Conservation (phyloP, 2,113 vertebrate genomes). For the Ailurus styani region DNA sequence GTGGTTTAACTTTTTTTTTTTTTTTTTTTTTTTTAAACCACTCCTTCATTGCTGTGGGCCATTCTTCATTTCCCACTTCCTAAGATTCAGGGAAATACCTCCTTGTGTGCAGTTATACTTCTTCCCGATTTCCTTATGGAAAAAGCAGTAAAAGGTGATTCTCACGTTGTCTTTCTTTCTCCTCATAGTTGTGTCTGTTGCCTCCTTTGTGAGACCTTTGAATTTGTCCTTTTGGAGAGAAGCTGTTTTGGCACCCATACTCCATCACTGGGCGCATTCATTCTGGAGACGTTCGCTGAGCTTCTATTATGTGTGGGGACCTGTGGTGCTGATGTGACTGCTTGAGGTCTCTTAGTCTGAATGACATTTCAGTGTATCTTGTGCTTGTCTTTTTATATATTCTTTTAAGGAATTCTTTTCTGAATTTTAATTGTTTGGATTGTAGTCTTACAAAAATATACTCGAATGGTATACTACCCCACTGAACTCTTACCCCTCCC, state of each 20-base stretch:
- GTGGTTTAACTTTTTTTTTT: not conserved
- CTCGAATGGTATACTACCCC: not conserved
- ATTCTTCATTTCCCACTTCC: not conserved
- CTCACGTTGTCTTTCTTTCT: not conserved
- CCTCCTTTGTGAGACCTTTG: not conserved
- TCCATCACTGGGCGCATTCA: not conserved
- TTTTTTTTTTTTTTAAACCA: not conserved
- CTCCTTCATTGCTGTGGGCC: not conserved
- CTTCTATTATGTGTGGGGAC: not conserved
- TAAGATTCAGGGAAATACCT: not conserved
- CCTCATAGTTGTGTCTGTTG: not conserved
- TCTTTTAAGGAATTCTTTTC: not conserved
- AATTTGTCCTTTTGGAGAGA: not conserved
- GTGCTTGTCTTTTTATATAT: not conserved
- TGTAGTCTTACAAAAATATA: not conserved
- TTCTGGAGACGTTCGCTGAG: not conserved
- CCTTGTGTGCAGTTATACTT: not conserved
- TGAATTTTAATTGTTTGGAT: slow-evolving; percentile 29
- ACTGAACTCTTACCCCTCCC: not conserved
- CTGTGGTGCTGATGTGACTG: not conserved
- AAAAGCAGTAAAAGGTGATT: not conserved
- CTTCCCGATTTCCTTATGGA: not conserved
- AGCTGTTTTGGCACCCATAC: not conserved
- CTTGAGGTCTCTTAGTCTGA: not conserved
- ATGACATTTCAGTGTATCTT: not conserved